Base-by-base conservation (phyloP, 2,888 invertebrate species). In the Dione vanillae region DNA sequence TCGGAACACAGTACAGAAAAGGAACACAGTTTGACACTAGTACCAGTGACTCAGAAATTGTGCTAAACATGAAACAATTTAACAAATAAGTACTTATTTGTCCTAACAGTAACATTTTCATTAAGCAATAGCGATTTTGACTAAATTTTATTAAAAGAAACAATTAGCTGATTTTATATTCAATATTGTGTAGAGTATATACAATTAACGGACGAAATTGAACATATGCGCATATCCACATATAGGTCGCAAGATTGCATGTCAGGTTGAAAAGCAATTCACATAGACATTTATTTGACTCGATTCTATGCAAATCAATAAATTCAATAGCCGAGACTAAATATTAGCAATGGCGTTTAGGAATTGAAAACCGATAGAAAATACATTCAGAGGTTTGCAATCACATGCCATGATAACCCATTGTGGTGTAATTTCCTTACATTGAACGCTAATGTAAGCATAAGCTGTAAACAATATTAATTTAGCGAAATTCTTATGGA, bases 281-380 rank as follows among this genome's bases (percentile, higher is more conserved):
- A 59, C 54, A 58, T 37, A 20, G 58, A 64, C 68, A 70, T 49
- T 70, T 70, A 61, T 67, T 72, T 69, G 40, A 62, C 40, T 52
- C 62, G 51, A 54, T 70, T 62, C 58, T 67, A 68, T 56, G 54
- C 41, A 67, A 72, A 71, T 69, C 74, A 68, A 72, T 72, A 72
- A 68, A 69, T 67, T 69, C 59, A 64, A 49, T 64, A 40, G 64
- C 49, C 47, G 35, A 47, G 64, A 47, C 64, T 69, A 70, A 68
- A 67, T 67, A 71, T 71, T 62, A 71, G 56, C 62, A 56, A 71
- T 64, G 52, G 56, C 56, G 37, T 37, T 64, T 64, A 64, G 49
- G 49, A 71, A 71, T 71, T 71, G 70, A 67, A 71, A 71, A 67
- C 56, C 62, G 49, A 71, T 71, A 19, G 61, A 71, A 67, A 71